Evolutionary conservation across 2,888 invertebrate species (phyloP), one percentile per base, ranked within the genome.

Genomic region (Drosophila nr. perissopoda): DNA sequence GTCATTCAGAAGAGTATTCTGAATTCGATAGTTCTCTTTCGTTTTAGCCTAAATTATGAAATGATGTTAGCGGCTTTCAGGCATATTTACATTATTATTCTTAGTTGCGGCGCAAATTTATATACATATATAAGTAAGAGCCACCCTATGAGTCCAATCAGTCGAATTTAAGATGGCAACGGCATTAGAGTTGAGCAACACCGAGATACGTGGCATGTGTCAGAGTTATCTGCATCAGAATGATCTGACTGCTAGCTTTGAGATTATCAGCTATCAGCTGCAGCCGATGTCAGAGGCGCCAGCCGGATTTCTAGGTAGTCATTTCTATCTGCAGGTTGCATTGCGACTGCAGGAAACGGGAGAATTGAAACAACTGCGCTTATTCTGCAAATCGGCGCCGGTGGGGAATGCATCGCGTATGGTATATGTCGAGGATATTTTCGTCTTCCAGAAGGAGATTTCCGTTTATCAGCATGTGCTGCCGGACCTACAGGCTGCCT

Each of bases 301-400:
- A 1, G 72, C 84, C 0, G 93, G 93, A 54, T 93, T 90, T 53
- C 68, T 93, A 18, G 93, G 92, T 3, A 86, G 84, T 18, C 93
- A 93, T 67, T 90, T 91, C 36, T 86, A 84, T 69, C 78, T 93
- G 0, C 82, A 82, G 13, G 88, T 92, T 4, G 58, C 78, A 4
- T 48, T 93, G 4, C 79, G 73, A 2, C 38, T 78, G 0, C 73
- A 75, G 27, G 76, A 76, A n/a, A 29, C 33, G 1, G 61, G 77
- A 13, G 72, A 67, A 1, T 42, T 71, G 2, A 76, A 84, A n/a
- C 78, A 90, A 88, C 27, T 92, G 31, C 79, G 82, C 4, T 94
- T 95, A 71, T 96, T 96, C 82, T 92, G 95, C 0, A 96, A 96
- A 90, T 93, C 94, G 10, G 92, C 95, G 61, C 95, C 96, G 0